Evolutionary conservation across 2,113 vertebrate genomes (phyloP).

Genomic region (Coturnix japonica): DNA sequence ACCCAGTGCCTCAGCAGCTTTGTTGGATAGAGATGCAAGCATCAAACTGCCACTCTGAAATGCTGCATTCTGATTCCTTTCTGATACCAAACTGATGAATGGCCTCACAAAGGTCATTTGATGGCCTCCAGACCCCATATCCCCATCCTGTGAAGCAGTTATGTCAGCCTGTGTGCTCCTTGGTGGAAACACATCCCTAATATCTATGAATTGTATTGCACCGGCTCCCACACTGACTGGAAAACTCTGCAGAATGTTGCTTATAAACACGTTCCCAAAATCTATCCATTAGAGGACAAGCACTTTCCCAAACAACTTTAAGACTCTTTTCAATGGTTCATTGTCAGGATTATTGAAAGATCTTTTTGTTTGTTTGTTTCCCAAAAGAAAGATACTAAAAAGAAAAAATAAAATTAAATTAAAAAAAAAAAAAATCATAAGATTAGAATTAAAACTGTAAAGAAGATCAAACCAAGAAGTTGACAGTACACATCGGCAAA

Average conservation of each 20-base stretch:
- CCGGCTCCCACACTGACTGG: not conserved
- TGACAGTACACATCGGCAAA: not conserved
- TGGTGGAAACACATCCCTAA: not conserved
- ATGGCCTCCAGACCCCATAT: not conserved
- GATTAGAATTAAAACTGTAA: not conserved
- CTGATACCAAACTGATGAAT: rapidly evolving
- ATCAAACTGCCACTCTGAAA: not conserved
- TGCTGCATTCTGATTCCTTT: not conserved
- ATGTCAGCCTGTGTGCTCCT: not conserved
- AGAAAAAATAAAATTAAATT: not conserved
- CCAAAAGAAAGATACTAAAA: not conserved
- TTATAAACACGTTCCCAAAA: not conserved
- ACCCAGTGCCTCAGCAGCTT: not conserved
- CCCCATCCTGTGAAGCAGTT: not conserved
- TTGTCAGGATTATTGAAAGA: not conserved
- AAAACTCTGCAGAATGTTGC: not conserved
- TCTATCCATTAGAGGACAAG: not conserved
- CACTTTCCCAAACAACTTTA: not conserved
- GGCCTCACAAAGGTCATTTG: not conserved
- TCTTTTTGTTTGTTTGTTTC: not conserved
- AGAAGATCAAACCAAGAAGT: not conserved
- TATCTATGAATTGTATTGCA: not conserved
- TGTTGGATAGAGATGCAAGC: not conserved
- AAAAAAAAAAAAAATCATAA: not conserved
- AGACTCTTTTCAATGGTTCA: not conserved